These are phyloP conservation scores for Fratercula arctica DNA, from an alignment of 2,797 vertebrate species.

Conservation along the genomic window DNA sequence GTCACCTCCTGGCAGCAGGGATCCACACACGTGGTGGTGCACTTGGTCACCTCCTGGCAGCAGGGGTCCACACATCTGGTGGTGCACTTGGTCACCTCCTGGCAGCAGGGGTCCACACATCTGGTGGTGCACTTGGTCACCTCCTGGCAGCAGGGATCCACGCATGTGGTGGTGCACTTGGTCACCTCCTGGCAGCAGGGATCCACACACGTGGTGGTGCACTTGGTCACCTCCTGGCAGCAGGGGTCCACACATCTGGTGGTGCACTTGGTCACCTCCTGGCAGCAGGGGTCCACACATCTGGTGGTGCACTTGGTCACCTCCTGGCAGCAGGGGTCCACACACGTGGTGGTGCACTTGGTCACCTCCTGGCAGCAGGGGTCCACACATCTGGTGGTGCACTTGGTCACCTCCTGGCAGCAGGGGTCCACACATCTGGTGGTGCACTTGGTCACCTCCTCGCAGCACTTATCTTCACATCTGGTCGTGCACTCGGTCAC, in stretches of 20 bases:
- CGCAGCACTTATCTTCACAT: rapidly evolving
- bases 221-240: rapidly evolving
- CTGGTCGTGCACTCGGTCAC: background rate
- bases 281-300: rapidly evolving
- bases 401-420: rapidly evolving
- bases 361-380: rapidly evolving
- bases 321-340: rapidly evolving
- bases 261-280: rapidly evolving
- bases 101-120: background rate
- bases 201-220: rapidly evolving
- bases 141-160: background rate
- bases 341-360: background rate
- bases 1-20: background rate
- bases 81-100: background rate
- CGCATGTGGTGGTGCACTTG: background rate
- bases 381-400: rapidly evolving
- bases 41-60: rapidly evolving
- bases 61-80: rapidly evolving
- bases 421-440: background rate
- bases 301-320: background rate
- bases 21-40: background rate
- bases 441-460: background rate
- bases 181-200: background rate
- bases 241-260: rapidly evolving
- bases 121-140: background rate